Percentiles rank a stretch among this genome's conserved stretches.
Evolutionary conservation across 2,113 vertebrate species (phyloP).

Genomic region (Mormoops blainvillei): DNA sequence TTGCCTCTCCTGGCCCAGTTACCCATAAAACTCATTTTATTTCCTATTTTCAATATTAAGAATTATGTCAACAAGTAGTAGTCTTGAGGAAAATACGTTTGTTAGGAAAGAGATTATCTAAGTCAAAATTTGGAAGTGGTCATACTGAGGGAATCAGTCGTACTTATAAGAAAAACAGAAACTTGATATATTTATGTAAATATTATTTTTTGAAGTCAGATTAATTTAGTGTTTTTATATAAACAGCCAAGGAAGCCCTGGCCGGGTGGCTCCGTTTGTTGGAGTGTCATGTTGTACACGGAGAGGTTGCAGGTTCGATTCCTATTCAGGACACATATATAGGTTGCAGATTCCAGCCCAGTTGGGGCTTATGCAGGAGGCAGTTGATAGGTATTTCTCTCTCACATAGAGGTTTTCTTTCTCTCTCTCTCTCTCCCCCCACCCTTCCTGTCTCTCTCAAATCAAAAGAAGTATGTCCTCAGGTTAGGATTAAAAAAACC

Average conservation of each 20-base stretch:
- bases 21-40: not conserved
- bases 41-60: not conserved
- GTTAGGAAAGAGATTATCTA: not conserved
- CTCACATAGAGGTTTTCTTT: too few species aligned
- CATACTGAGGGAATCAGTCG: not conserved
- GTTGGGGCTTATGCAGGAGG: too few species aligned
- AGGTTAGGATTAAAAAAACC: too few species aligned
- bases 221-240: not conserved
- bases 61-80: not conserved
- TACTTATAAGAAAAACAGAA: not conserved
- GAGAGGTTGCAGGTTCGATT: too few species aligned
- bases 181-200: not conserved
- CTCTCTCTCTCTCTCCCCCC: too few species aligned
- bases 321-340: too few species aligned
- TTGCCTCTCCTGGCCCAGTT: not conserved
- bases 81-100: not conserved
- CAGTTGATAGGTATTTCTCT: too few species aligned
- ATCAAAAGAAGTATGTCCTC: too few species aligned
- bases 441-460: too few species aligned
- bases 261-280: too few species aligned
- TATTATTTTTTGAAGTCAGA: not conserved
- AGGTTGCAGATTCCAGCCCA: too few species aligned
- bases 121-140: not conserved
- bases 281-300: too few species aligned
- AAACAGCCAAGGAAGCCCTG: not conserved